Evolutionary conservation across 2,113 vertebrate genomes (phyloP).

Genomic region (Dunckerocampus dactyliophorus): DNA sequence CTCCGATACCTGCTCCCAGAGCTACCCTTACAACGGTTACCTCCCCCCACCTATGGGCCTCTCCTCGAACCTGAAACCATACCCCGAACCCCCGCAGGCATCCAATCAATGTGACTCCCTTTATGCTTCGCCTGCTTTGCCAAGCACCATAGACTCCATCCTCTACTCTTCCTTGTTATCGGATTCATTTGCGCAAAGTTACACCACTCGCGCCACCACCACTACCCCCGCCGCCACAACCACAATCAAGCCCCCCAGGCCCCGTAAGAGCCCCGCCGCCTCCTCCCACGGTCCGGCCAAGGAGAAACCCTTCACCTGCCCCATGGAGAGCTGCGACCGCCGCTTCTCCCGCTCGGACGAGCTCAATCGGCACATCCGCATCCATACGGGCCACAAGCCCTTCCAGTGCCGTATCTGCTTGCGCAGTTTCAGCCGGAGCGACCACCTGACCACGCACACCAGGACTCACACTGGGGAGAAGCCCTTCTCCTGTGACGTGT

Average conservation of each 20-base stretch:
- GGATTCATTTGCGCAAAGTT: conserved; percentile 70
- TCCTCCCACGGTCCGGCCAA: conserved; percentile 82
- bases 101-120: conserved; percentile 69
- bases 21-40: conserved; percentile 70
- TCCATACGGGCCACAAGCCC: conserved; percentile 96
- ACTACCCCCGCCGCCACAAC: conserved; percentile 44
- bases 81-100: conserved; percentile 63
- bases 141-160: conserved; percentile 69
- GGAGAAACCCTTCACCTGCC: conserved; percentile 93
- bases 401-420: conserved; percentile 98
- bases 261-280: conserved; percentile 80
- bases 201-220: conserved; percentile 75
- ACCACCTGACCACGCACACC: conserved; percentile 97
- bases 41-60: conserved; percentile 69
- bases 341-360: conserved; percentile 95
- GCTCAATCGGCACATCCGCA: conserved; percentile 94
- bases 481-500: conserved; percentile 94
- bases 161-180: conserved; percentile 70
- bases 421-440: conserved; percentile 95
- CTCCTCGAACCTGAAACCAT: conserved; percentile 69
- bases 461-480: conserved; percentile 97
- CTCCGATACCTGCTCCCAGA: conserved; percentile 72
- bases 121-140: conserved; percentile 72
- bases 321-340: conserved; percentile 89
- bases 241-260: conserved; percentile 70